Percentiles rank a stretch among this genome's conserved stretches.
These are phyloP conservation scores for Sebastes wilsoni DNA, from an alignment of 2,797 vertebrate genomes.

Conservation along the genomic window DNA sequence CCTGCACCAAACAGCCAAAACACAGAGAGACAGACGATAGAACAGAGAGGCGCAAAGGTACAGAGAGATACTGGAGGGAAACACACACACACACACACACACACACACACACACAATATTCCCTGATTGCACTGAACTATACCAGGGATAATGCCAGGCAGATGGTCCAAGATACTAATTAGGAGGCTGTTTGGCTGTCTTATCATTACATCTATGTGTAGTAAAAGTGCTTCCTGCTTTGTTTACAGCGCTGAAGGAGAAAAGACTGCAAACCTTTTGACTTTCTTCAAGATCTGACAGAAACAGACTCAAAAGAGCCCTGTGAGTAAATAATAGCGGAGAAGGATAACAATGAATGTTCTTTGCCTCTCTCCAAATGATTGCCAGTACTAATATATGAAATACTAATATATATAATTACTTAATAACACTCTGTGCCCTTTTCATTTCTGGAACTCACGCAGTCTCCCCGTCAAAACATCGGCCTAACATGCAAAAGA, in stretches of 20 bases:
- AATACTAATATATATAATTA: conserved; percentile 25
- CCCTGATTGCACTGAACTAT: conserved; percentile 52
- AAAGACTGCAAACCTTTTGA: conserved; percentile 16
- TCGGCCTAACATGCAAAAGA: neutral
- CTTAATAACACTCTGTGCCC: neutral
- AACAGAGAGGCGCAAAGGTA: conserved; percentile 28
- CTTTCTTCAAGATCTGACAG: conserved; percentile 31
- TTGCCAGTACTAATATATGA: conserved; percentile 5
- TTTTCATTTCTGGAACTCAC: conserved; percentile 20
- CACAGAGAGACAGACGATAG: conserved; percentile 19
- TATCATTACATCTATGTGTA: conserved; percentile 50
- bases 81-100: conserved; percentile 3
- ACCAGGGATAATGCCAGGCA: conserved; percentile 62
- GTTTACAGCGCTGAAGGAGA: conserved; percentile 25
- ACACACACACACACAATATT: conserved; percentile 20
- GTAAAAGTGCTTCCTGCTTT: conserved; percentile 35
- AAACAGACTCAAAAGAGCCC: conserved; percentile 3
- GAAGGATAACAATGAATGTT: conserved; percentile 9
- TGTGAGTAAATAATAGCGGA: neutral
- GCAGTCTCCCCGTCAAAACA: conserved; percentile 24
- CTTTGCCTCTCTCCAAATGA: conserved; percentile 4
- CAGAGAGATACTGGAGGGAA: conserved; percentile 33
- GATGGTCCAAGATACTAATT: conserved; percentile 78
- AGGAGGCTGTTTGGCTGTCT: conserved; percentile 60
- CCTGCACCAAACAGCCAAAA: conserved; percentile 39